Conservation (phyloP, 1,140 invertebrate species). For the Papilio machaon region DNA sequence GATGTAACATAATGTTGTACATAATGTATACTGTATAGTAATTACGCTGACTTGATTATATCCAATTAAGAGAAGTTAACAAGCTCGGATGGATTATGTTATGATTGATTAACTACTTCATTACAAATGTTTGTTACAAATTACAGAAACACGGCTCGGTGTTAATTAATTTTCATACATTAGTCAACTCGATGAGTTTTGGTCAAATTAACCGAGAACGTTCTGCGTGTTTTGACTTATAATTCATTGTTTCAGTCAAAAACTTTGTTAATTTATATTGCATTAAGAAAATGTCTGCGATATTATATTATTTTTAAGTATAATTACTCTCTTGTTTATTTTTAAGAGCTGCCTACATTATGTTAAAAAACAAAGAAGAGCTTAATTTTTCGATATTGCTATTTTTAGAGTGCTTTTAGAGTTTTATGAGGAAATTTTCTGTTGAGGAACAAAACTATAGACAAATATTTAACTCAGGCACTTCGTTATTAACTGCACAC, state of each 20-base stretch:
- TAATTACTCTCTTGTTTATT: neutral
- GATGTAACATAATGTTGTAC: neutral
- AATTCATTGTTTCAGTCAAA: neutral
- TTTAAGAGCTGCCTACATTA: neutral
- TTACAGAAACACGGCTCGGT: conserved; percentile 3
- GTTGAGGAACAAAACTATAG: neutral
- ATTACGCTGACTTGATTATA: conserved; percentile 3
- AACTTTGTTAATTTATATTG: neutral
- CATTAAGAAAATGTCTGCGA: neutral
- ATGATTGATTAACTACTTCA: conserved; percentile 30
- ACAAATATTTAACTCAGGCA: neutral
- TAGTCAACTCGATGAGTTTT: conserved; percentile 14
- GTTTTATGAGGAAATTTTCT: too few relatives aligned
- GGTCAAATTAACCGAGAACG: conserved; percentile 6
- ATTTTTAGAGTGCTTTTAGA: neutral
- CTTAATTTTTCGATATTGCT: too few relatives aligned
- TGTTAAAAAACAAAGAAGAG: too few relatives aligned
- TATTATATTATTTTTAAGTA: too few relatives aligned
- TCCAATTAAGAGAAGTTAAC: conserved; percentile 23
- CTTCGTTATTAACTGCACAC: conserved; percentile 9
- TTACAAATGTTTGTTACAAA: conserved; percentile 33
- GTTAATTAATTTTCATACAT: conserved; percentile 25
- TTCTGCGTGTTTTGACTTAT: neutral
- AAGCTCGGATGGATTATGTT: conserved; percentile 22
- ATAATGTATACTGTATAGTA: neutral